Base-by-base conservation (phyloP, 2,888 invertebrate species). In the Chrysolina oricalcia region DNA sequence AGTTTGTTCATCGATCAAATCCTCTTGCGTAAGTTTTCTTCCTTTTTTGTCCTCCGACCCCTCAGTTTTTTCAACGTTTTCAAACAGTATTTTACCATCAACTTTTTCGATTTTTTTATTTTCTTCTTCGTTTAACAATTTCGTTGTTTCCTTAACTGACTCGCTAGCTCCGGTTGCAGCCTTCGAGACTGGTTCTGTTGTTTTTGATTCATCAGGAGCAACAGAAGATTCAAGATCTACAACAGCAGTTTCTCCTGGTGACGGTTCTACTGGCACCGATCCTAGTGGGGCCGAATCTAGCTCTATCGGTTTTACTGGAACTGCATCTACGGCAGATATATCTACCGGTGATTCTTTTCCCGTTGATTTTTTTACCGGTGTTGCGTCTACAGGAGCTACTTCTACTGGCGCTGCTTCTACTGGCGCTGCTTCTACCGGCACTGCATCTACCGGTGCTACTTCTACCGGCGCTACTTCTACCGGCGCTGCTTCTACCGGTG, bases 1-100 rank as follows among this genome's bases (percentile, higher is more conserved):
- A 50, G 78, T 78, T 74, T 83, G 81, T n/a, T 78, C 46, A 2
- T 72, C 77, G 62, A 74, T 71, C 10, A 78, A 0, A 43, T 75
- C 43, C 69, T 79, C 80, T n/a, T 74, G 70, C 15, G 67, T 66
- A n/a, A 17, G 27, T 64, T 71, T 43, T 3, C 35, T 67, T 21
- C 48, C 74, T 46, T 35, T 35, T 35, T 23, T 56, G 17, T 11
- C 35, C 2, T 63, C 43, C n/a, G 27, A 27, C 5, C 6, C 41
- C 11, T 50, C 23, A 17, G 50, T 23, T 10, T 71, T 41, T 15
- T 27, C 40, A 35, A 11, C 13, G 15, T 10, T 4, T 41, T 13
- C 19, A 59, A 2, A n/a, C 69, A 15, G 63, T 19, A 53, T 46
- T 64, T n/a, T 59, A 46, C 17, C n/a, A n/a, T 71, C 67, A 10